Conservation (phyloP, 2,113 vertebrate genomes). For the Pithys albifrons region DNA sequence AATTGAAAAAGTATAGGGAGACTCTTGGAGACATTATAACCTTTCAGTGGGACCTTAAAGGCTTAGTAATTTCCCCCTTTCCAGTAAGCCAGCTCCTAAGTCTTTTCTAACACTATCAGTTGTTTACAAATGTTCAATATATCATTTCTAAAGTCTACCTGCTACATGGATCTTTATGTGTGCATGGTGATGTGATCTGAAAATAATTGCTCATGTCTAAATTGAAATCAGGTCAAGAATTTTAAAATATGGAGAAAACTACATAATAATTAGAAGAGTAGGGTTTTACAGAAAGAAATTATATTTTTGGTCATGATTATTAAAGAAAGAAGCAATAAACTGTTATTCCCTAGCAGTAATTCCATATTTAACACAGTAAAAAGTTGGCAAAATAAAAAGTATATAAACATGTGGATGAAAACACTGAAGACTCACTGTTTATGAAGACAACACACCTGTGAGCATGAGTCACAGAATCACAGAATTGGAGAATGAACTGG, state of each 20-base stretch:
- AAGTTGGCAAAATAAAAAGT: not conserved
- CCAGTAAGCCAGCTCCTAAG: not conserved
- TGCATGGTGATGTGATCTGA: not conserved
- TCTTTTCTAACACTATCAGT: not conserved
- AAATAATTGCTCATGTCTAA: not conserved
- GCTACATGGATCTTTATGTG: accelerated
- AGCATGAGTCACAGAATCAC: not conserved
- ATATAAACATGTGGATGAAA: not conserved
- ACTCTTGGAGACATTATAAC: not conserved
- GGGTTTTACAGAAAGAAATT: not conserved
- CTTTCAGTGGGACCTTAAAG: not conserved
- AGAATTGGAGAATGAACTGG: no score
- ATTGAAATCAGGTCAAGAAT: not conserved
- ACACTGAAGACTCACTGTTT: slow-evolving; percentile 24
- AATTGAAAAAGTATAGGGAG: not conserved
- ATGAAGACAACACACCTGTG: slow-evolving; percentile 10
- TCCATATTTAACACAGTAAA: not conserved
- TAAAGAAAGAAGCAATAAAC: not conserved
- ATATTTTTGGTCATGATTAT: not conserved
- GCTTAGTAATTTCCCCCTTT: not conserved
- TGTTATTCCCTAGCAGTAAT: not conserved
- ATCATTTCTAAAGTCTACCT: not conserved
- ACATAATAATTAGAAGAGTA: not conserved
- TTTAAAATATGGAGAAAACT: not conserved
- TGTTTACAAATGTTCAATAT: not conserved